A percentile compares a stretch with the other conserved stretches of the same genome.
These are phyloP conservation scores for Elysia crispata DNA, from an alignment of 2,888 invertebrate species.

Conservation along the genomic window DNA sequence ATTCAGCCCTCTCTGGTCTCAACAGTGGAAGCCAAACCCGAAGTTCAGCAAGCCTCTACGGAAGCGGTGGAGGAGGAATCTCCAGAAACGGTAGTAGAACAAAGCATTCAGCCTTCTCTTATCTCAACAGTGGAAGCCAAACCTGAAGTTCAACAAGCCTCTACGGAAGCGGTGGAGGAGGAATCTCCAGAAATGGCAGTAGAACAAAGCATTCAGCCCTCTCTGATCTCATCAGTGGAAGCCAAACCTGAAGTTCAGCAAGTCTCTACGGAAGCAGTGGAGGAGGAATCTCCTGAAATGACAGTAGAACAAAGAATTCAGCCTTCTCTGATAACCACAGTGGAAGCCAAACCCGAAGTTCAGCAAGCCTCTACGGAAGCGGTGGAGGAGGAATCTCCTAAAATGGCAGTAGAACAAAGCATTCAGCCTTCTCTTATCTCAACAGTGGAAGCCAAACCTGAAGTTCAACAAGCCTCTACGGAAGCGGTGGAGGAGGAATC, in stretches of 20 bases:
- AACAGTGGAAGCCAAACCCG: constrained; percentile 27
- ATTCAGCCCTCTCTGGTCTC: constrained; percentile 24
- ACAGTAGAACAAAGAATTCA: constrained; percentile 15
- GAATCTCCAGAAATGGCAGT: background rate
- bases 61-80: constrained; percentile 15
- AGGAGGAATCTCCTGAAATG: constrained; percentile 43
- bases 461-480: constrained; percentile 11
- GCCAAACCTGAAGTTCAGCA: constrained; percentile 47
- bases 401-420: constrained; percentile 39
- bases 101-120: constrained; percentile 31
- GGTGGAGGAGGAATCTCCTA: constrained; percentile 25
- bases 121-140: constrained; percentile 50
- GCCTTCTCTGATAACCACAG: constrained; percentile 44
- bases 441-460: constrained; percentile 40
- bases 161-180: background rate
- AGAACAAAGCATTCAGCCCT: constrained; percentile 31
- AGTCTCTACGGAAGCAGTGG: constrained; percentile 23
- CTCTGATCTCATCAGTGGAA: background rate
- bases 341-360: constrained; percentile 51
- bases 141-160: constrained; percentile 46
- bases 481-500: background rate
- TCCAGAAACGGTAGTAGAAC: background rate
- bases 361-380: constrained; percentile 22
- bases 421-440: constrained; percentile 38
- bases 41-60: constrained; percentile 3